Conservation (phyloP, 64 coral and sea anemone species). For the Dendronephthya gigantea region DNA sequence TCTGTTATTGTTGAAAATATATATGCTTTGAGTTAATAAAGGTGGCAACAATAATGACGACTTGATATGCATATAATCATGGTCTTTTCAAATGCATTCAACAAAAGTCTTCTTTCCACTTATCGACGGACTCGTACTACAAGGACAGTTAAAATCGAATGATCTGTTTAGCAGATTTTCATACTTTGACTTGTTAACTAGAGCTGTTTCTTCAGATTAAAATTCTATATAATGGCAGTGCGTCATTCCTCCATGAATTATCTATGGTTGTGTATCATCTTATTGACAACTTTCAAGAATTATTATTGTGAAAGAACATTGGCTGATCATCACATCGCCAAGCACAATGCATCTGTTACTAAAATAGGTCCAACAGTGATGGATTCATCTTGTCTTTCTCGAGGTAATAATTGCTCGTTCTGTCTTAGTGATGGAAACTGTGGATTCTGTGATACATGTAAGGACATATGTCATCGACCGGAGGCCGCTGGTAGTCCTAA, state of each 20-base stretch:
- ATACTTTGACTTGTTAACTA: too few species aligned
- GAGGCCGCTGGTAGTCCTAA: slow-evolving; percentile 73
- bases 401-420: slow-evolving; percentile 82
- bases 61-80: not conserved
- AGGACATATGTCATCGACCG: slow-evolving; percentile 78
- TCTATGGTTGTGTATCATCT: not conserved
- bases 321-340: not conserved
- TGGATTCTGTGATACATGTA: slow-evolving; percentile 91
- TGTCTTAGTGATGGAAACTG: slow-evolving; percentile 95
- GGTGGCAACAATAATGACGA: too few species aligned
- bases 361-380: not conserved
- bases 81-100: too few species aligned
- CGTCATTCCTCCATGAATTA: not conserved
- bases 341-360: not conserved
- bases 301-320: not conserved
- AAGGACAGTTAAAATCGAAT: too few species aligned
- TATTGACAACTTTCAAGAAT: not conserved
- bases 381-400: slow-evolving; percentile 29
- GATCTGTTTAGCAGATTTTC: too few species aligned
- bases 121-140: too few species aligned
- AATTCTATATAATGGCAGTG: not conserved
- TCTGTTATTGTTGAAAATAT: not conserved
- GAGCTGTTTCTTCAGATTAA: too few species aligned
- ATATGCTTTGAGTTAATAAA: not conserved
- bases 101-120: too few species aligned